These are phyloP conservation scores for Machimus rusticus DNA, from an alignment of 2,888 invertebrate genomes.

Conservation along the genomic window DNA sequence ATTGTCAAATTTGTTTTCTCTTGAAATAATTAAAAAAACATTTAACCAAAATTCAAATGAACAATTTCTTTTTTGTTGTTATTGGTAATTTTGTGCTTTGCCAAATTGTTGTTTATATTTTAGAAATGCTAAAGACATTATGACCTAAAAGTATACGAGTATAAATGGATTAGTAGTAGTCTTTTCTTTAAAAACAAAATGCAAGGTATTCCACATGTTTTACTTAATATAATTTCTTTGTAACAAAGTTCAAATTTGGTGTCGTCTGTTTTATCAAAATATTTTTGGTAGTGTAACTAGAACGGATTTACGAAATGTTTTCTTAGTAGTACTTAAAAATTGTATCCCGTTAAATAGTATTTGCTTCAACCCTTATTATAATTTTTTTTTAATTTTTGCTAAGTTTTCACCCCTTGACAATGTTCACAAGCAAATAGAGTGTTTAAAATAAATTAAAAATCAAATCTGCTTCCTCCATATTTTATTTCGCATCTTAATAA, in stretches of 20 bases:
- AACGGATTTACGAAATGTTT: background rate
- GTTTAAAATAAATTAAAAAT: background rate
- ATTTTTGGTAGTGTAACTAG: background rate
- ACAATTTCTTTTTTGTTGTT: background rate
- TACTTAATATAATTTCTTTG: background rate
- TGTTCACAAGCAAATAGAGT: background rate
- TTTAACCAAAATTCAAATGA: background rate
- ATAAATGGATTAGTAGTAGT: constrained; percentile 21
- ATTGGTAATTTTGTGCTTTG: background rate
- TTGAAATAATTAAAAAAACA: background rate
- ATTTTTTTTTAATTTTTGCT: background rate
- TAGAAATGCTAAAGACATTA: constrained; percentile 5
- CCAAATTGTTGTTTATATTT: constrained; percentile 26
- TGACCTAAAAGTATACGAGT: constrained; percentile 32
- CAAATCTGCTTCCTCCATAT: background rate
- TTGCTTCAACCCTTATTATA: background rate
- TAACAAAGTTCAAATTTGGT: background rate
- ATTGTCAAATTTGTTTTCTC: background rate
- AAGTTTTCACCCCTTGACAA: background rate
- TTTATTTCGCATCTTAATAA: background rate
- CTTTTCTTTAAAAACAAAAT: background rate
- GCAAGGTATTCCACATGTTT: background rate
- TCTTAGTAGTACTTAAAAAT: background rate
- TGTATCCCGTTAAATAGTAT: background rate
- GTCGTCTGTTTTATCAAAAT: background rate